A percentile compares a stretch with the other conserved stretches of the same genome.
phyloP scores from a whole-genome alignment of 2,113 vertebrate species.

The Zingel zingel region DNA sequence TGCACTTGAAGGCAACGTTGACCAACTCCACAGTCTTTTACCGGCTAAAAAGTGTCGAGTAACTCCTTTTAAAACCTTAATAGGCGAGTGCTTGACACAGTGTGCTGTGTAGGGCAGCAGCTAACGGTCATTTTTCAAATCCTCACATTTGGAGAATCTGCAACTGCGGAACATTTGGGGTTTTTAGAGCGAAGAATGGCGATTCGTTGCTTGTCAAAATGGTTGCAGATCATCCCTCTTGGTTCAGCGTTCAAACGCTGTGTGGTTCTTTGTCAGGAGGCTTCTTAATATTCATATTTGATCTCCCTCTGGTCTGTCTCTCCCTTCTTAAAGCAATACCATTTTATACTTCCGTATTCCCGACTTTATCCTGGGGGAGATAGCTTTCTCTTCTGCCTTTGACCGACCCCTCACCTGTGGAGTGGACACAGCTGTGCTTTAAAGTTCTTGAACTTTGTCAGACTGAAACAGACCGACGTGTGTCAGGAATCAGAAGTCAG shows the following conservation, averaged over 20 bases:
- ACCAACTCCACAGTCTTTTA: neutral
- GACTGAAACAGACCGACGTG: neutral
- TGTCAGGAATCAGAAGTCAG: neutral
- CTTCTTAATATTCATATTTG: constrained; percentile 13
- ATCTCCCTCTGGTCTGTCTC: constrained; percentile 3
- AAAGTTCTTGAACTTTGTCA: neutral
- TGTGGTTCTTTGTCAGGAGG: constrained; percentile 49
- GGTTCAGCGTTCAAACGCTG: neutral
- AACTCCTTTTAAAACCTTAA: neutral
- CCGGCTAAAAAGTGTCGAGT: neutral
- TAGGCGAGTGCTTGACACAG: neutral
- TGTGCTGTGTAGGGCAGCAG: neutral
- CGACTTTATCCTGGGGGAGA: neutral
- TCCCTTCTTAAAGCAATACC: constrained; percentile 48
- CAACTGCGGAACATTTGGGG: neutral
- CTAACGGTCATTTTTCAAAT: neutral
- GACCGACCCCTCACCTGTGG: neutral
- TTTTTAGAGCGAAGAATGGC: neutral
- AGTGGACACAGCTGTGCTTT: constrained; percentile 16
- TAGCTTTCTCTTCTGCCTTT: too few species aligned
- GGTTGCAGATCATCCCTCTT: neutral
- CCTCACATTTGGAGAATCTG: neutral
- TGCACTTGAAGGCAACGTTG: neutral
- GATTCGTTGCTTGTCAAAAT: neutral
- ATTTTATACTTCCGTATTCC: neutral